phyloP scores from a whole-genome alignment of 2,113 vertebrate species.

The Peucedramus taeniatus region DNA sequence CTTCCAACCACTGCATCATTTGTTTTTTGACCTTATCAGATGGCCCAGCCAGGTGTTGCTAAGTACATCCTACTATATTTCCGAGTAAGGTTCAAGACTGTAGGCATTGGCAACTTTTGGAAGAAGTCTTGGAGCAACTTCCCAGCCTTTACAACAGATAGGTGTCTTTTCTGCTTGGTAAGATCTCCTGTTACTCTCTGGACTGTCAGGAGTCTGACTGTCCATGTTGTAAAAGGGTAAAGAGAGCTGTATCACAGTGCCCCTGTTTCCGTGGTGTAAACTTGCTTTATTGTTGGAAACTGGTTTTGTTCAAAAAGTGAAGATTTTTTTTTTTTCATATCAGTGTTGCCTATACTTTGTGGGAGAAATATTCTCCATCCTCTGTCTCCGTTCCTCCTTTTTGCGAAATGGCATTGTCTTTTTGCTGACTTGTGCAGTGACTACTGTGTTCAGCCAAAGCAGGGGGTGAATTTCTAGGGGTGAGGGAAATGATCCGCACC shows the following conservation, averaged over 20 bases:
- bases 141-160: not conserved
- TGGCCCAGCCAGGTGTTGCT: not conserved
- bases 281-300: not conserved
- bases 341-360: not conserved
- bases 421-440: fast-evolving
- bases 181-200: not conserved
- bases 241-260: not conserved
- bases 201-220: not conserved
- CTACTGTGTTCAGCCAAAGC: fast-evolving
- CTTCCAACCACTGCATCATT: not conserved
- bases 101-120: not conserved
- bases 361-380: not conserved
- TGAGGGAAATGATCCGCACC: not conserved
- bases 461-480: not conserved
- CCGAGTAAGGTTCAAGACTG: not conserved
- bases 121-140: not conserved
- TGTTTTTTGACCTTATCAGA: not conserved
- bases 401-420: not conserved
- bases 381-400: not conserved
- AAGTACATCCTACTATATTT: not conserved
- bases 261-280: not conserved
- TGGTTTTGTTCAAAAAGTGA: not conserved
- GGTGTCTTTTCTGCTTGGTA: not conserved
- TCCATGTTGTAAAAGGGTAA: not conserved
- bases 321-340: not conserved